Percentiles rank a stretch among this genome's conserved stretches.
Conservation (phyloP, 2,113 vertebrate species). For the Dissostichus mawsoni region DNA sequence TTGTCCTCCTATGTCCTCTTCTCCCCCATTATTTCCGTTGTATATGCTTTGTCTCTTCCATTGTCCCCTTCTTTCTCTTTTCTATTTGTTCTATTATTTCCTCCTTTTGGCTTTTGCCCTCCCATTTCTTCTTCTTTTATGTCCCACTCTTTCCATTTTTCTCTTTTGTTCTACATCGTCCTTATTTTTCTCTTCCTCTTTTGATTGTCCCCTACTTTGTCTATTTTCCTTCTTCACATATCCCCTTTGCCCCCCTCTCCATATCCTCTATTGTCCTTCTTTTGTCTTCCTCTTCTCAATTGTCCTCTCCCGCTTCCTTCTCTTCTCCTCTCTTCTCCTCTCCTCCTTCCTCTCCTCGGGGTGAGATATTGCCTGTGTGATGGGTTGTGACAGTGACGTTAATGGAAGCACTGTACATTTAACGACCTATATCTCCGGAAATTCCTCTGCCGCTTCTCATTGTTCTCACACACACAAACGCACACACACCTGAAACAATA, state of each 20-base stretch:
- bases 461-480: conserved; percentile 27
- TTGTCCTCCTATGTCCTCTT: background rate
- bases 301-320: background rate
- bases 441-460: conserved; percentile 37
- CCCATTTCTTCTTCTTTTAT: background rate
- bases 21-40: no score
- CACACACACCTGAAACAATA: conserved; percentile 19
- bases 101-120: background rate
- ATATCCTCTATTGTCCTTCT: background rate
- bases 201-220: background rate
- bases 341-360: background rate
- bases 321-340: background rate
- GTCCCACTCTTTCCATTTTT: background rate
- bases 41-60: background rate
- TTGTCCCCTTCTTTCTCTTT: background rate
- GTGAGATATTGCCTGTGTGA: conserved; percentile 77
- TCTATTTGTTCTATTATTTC: background rate
- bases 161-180: background rate
- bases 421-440: conserved; percentile 63
- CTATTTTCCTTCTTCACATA: background rate
- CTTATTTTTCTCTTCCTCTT: background rate
- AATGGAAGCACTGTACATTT: conserved; percentile 78
- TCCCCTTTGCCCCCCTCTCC: background rate
- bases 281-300: background rate
- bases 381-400: conserved; percentile 76